phyloP scores from a whole-genome alignment of 1,140 invertebrate genomes.

The Ips nitidus region DNA sequence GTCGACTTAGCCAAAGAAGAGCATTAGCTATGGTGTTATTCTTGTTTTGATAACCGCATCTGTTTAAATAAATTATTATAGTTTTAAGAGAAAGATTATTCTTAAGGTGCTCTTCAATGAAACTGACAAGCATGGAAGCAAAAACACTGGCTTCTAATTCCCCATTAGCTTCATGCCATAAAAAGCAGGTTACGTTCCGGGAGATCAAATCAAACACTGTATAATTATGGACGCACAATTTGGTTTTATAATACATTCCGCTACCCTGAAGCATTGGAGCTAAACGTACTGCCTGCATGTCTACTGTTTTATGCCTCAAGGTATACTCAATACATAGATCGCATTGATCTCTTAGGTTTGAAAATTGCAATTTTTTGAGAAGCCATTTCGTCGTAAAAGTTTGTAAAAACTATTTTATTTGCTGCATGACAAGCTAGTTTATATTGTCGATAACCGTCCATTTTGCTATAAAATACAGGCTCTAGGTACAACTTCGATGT shows the following conservation, averaged over 20 bases:
- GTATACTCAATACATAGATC: constrained; percentile 18
- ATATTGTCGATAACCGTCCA: neutral
- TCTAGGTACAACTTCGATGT: constrained; percentile 10
- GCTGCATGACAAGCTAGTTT: neutral
- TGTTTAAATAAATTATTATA: constrained; percentile 32
- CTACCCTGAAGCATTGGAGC: constrained; percentile 5
- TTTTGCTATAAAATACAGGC: neutral
- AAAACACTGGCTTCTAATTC: constrained; percentile 18
- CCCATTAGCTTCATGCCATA: constrained; percentile 42
- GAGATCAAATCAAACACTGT: constrained; percentile 41
- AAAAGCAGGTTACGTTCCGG: constrained; percentile 41
- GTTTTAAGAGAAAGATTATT: constrained; percentile 42
- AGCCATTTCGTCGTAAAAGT: constrained; percentile 4
- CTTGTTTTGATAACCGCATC: too few species aligned
- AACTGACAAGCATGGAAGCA: constrained; percentile 2
- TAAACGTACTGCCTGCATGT: constrained; percentile 18
- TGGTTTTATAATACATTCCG: constrained; percentile 42
- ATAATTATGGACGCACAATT: constrained; percentile 42
- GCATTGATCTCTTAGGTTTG: constrained; percentile 20
- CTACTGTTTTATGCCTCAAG: constrained; percentile 1
- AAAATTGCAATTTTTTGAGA: constrained; percentile 5
- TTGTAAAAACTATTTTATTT: neutral
- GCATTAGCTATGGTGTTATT: constrained; percentile 46
- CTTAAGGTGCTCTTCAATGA: neutral
- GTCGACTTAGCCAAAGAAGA: constrained; percentile 40